These are phyloP conservation scores for Goniozus legneri DNA, from an alignment of 1,140 invertebrate genomes.

Conservation along the genomic window DNA sequence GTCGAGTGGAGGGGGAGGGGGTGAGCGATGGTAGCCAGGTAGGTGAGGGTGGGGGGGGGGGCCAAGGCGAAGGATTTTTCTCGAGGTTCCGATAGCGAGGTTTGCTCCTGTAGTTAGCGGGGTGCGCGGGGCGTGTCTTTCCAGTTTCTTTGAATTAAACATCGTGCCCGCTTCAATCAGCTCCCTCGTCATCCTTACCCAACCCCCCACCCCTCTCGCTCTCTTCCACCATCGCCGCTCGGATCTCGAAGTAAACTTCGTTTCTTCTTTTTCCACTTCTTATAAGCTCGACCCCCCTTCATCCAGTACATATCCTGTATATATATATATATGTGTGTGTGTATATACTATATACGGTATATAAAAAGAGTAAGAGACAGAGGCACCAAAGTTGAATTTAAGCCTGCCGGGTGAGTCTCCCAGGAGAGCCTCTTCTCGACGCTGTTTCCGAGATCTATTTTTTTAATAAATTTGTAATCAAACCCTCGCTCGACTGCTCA, in stretches of 20 bases:
- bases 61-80: conserved; percentile 16
- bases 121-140: conserved; percentile 24
- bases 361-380: neutral
- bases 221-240: conserved; percentile 2
- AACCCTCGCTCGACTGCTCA: neutral
- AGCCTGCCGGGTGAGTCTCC: conserved; percentile 10
- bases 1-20: neutral
- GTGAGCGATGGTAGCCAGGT: too few relatives aligned
- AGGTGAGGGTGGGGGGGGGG: too few relatives aligned
- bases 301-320: conserved; percentile 4
- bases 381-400: conserved; percentile 18
- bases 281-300: conserved; percentile 6
- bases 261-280: conserved; percentile 19
- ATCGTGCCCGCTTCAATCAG: conserved; percentile 43
- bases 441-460: conserved; percentile 30
- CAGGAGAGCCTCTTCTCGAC: conserved; percentile 3
- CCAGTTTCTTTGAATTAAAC: conserved; percentile 49
- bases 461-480: conserved; percentile 40
- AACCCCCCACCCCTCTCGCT: neutral
- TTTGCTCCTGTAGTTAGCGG: conserved; percentile 30
- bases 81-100: conserved; percentile 21
- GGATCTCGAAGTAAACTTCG: conserved; percentile 22
- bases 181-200: conserved; percentile 13
- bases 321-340: neutral
- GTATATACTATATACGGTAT: neutral